These are phyloP conservation scores for Corythornis cristatus DNA, from an alignment of 2,113 vertebrate genomes.

Conservation along the genomic window DNA sequence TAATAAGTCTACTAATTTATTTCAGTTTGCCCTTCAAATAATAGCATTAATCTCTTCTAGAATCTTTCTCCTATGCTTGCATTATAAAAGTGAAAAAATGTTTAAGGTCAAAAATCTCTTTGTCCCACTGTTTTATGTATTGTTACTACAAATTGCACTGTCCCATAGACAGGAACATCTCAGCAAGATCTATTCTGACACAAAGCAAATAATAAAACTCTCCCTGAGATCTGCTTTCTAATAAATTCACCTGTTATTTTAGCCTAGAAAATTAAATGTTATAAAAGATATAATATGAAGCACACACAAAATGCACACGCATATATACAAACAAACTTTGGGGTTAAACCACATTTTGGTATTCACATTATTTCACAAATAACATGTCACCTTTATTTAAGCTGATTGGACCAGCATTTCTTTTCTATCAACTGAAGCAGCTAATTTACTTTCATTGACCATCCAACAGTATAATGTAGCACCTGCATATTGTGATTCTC, in stretches of 20 bases:
- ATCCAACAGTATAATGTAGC: constrained; percentile 72
- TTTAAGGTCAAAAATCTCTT: constrained; percentile 35
- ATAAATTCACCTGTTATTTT: constrained; percentile 79
- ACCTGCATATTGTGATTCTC: constrained; percentile 72
- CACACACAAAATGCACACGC: background rate
- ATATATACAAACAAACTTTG: constrained; percentile 40
- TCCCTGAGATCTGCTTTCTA: constrained; percentile 72
- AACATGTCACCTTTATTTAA: constrained; percentile 76
- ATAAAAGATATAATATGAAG: background rate
- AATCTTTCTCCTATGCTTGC: background rate
- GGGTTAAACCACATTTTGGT: constrained; percentile 69
- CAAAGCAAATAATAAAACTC: constrained; percentile 76
- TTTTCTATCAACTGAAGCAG: constrained; percentile 70
- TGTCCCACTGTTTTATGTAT: background rate
- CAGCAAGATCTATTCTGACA: constrained; percentile 75
- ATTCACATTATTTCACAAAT: constrained; percentile 75
- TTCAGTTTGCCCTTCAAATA: background rate
- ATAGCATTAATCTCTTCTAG: background rate
- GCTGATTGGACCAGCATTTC: constrained; percentile 58
- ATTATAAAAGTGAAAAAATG: background rate
- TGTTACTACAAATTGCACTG: constrained; percentile 38
- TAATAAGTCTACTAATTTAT: background rate
- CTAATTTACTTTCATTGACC: constrained; percentile 81
- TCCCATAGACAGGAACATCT: constrained; percentile 44
- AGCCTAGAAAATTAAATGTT: constrained; percentile 69